Percentiles rank a stretch among this genome's conserved stretches.
These are phyloP conservation scores for Enteromius anoplus DNA, from an alignment of 2,797 vertebrate species.

Conservation along the genomic window DNA sequence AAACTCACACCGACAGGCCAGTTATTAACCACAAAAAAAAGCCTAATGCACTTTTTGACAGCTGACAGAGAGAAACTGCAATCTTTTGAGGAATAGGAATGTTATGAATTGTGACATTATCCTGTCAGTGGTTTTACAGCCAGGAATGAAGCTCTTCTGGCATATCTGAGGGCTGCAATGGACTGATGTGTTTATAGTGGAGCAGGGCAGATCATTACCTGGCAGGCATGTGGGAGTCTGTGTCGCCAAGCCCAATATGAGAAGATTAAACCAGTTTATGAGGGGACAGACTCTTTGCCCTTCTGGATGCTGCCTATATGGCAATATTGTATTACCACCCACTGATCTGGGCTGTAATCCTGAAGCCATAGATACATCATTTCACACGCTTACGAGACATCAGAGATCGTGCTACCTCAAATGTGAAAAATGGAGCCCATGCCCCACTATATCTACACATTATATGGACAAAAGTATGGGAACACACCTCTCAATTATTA, in stretches of 20 bases:
- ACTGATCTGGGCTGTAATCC: conserved; percentile 37
- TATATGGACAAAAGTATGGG: not conserved
- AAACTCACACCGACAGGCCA: conserved; percentile 28
- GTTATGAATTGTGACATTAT: conserved; percentile 73
- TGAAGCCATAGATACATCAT: conserved; percentile 46
- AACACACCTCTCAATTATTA: not conserved
- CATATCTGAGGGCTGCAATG: conserved; percentile 51
- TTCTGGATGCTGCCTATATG: conserved; percentile 61
- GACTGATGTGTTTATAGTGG: conserved; percentile 62
- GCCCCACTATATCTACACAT: not conserved
- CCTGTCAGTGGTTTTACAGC: conserved; percentile 68
- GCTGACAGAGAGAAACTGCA: conserved; percentile 59
- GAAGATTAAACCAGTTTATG: conserved; percentile 75
- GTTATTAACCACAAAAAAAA: conserved; percentile 47
- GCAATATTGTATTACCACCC: conserved; percentile 46
- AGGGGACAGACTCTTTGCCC: conserved; percentile 66
- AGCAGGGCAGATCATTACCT: conserved; percentile 65
- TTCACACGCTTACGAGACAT: conserved; percentile 3
- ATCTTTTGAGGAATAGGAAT: conserved; percentile 63
- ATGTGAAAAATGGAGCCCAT: not conserved
- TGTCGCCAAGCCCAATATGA: conserved; percentile 68
- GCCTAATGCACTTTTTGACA: conserved; percentile 55
- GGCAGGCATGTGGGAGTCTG: conserved; percentile 60
- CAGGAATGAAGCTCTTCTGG: conserved; percentile 43
- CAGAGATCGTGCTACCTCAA: not conserved